These are phyloP conservation scores for Phoeniculus purpureus DNA, from an alignment of 2,797 vertebrate species.

Conservation along the genomic window DNA sequence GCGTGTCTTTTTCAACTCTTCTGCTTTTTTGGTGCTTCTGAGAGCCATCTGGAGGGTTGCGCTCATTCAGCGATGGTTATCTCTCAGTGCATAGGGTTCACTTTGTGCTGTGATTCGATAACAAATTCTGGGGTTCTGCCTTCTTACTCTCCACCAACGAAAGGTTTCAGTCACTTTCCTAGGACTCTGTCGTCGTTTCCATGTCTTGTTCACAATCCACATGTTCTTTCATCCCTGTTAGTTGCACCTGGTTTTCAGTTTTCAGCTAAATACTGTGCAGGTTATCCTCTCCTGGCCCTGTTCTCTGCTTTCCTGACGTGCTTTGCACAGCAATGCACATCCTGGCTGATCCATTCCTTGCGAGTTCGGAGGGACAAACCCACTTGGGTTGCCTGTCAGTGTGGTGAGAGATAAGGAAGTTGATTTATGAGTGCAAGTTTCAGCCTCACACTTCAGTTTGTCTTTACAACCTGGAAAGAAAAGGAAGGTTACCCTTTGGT, in stretches of 20 bases:
- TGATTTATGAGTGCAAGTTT: not conserved
- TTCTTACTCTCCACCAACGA: not conserved
- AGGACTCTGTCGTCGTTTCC: not conserved
- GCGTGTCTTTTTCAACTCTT: not conserved
- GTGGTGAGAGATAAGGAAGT: not conserved
- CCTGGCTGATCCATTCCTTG: not conserved
- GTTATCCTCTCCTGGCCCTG: not conserved
- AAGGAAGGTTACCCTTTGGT: not conserved
- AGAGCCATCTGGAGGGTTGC: not conserved
- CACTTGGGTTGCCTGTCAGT: not conserved
- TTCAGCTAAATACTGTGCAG: not conserved
- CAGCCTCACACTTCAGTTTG: not conserved
- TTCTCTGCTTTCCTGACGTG: not conserved
- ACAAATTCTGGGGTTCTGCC: not conserved
- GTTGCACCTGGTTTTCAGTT: not conserved
- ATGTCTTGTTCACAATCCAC: not conserved
- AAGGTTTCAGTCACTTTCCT: rapidly evolving
- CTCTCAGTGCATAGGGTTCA: not conserved
- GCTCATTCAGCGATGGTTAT: not conserved
- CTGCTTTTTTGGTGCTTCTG: not conserved
- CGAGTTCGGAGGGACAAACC: not conserved
- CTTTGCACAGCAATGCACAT: rapidly evolving
- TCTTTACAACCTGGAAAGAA: not conserved
- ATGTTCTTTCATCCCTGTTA: not conserved
- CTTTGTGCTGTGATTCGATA: not conserved